These are phyloP conservation scores for Scotopteryx bipunctaria DNA, from an alignment of 2,888 invertebrate genomes.

Conservation along the genomic window DNA sequence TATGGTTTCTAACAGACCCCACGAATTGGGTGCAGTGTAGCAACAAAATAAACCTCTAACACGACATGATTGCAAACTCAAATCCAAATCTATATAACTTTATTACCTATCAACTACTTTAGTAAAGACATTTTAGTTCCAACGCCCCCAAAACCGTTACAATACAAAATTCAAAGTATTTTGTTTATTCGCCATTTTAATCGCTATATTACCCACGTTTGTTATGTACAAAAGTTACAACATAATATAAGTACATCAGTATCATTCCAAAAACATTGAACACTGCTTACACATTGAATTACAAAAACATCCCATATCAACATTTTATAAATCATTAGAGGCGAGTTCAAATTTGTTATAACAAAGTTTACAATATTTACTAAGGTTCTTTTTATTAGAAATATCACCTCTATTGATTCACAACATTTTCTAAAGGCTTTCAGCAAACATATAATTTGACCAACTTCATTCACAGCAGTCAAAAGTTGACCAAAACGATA, in stretches of 20 bases:
- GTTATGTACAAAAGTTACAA: slow-evolving; percentile 8
- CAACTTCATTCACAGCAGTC: slow-evolving; percentile 1
- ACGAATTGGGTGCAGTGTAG: slow-evolving; percentile 33
- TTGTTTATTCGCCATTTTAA: not conserved
- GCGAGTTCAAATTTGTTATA: not conserved
- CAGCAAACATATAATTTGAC: slow-evolving; percentile 5
- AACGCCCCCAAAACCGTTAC: not conserved
- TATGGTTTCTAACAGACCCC: slow-evolving; percentile 20
- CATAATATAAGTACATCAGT: slow-evolving; percentile 1
- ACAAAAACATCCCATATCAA: slow-evolving; percentile 9
- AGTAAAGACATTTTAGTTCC: not conserved
- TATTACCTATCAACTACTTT: not conserved
- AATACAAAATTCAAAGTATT: not conserved
- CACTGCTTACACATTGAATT: slow-evolving; percentile 11
- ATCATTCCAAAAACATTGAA: slow-evolving; percentile 18
- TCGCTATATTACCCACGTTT: not conserved
- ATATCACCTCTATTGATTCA: slow-evolving; percentile 7
- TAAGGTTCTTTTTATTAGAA: not conserved
- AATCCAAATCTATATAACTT: slow-evolving; percentile 7
- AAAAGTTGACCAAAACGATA: slow-evolving; percentile 7
- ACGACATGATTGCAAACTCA: slow-evolving; percentile 25
- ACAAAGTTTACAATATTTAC: not conserved
- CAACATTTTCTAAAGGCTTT: not conserved
- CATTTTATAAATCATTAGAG: slow-evolving; percentile 5
- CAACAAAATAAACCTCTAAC: slow-evolving; percentile 27